A percentile compares a stretch with the other conserved stretches of the same genome.
These are phyloP conservation scores for Lampris megalopsis DNA, from an alignment of 2,113 vertebrate genomes.

Conservation along the genomic window DNA sequence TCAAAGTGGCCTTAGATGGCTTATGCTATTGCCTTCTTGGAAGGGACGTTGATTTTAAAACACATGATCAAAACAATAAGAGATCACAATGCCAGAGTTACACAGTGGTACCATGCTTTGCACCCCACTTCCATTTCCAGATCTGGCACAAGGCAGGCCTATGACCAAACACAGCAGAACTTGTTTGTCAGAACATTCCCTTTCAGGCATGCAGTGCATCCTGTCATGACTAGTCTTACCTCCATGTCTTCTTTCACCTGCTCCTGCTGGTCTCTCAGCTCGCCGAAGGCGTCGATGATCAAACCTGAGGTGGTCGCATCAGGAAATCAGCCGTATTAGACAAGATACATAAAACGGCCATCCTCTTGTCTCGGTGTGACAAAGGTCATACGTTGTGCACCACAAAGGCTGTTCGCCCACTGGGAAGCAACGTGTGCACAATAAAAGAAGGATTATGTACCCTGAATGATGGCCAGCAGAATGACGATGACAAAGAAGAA, in stretches of 20 bases:
- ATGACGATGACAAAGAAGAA: constrained; percentile 99
- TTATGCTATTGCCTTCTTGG: too few species aligned
- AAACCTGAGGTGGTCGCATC: constrained; percentile 84
- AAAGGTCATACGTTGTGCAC: too few species aligned
- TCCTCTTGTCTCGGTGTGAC: too few species aligned
- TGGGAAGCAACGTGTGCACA: not conserved
- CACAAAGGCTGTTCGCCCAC: too few species aligned
- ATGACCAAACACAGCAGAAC: not conserved
- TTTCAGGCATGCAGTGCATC: not conserved
- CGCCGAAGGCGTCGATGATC: constrained; percentile 98
- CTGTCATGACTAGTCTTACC: constrained; percentile 77
- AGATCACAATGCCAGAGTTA: too few species aligned
- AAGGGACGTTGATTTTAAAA: too few species aligned
- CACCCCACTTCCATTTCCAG: too few species aligned
- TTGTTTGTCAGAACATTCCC: not conserved
- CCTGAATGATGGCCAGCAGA: constrained; percentile 98
- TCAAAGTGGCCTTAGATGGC: too few species aligned
- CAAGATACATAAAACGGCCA: not conserved
- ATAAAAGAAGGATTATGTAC: constrained; percentile 63
- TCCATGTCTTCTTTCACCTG: constrained; percentile 99
- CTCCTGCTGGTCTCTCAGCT: constrained; percentile 98
- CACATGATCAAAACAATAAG: too few species aligned
- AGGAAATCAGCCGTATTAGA: not conserved
- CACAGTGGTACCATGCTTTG: too few species aligned
- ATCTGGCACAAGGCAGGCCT: too few species aligned